Evolutionary conservation across 1,140 invertebrate genomes (phyloP), one percentile per base, ranked within the genome.

Genomic region (Listronotus oregonensis): DNA sequence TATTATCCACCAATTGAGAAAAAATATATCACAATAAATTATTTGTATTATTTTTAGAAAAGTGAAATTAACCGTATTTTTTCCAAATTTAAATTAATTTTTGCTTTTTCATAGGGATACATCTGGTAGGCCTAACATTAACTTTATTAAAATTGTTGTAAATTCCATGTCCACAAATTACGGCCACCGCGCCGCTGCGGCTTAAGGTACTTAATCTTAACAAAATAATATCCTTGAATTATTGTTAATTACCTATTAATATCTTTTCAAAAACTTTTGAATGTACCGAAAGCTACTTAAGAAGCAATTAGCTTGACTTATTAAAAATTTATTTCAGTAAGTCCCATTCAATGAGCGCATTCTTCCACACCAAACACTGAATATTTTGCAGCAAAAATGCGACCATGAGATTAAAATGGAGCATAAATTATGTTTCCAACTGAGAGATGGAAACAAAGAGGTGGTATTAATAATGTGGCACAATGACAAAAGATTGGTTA

Each of bases 291-390:
- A 9, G 8, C 34, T 12, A n/a, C 7, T 18, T 34, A 50, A 51
- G 55, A 55, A 55, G 39, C 55, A 58, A 58, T 58, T 58, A 58
- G 42, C 7, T 44, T 46, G 55, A 46, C 40, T 44, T 58, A 58
- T 58, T 58, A 58, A 58, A 58, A 58, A 58, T 58, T 58, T 58
- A 58, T 55, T 31, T 37, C 34, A 42, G 52, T 55, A 40, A 55
- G 37, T 11, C 17, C 52, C 52, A 55, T 55, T 55, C 18, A 55
- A 55, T 27, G 34, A 34, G 37, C 52, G 52, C 37, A 55, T 55
- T 55, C 52, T 55, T 39, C 14, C 12, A 39, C 39, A 27, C 14
- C 15, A 42, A 40, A 40, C 18, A 11, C 32, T 42, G 52, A 27
- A 15, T 17, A 47, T 47, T 47, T 47, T 47, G 15, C 15, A 21